phyloP scores from a whole-genome alignment of 1,140 invertebrate species.

The honey bee (Apis mellifera) region DNA sequence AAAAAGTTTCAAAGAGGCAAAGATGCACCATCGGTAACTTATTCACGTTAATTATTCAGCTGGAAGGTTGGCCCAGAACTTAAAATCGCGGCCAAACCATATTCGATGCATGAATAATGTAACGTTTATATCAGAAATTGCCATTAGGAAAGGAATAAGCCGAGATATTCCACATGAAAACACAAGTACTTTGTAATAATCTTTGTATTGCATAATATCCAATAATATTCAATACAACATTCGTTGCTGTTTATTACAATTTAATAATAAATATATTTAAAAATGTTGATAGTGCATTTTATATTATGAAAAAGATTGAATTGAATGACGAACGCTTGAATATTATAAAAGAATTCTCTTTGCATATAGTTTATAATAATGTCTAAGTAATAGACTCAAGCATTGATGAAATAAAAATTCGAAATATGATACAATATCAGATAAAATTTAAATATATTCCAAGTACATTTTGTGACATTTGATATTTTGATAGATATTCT shows the following conservation, averaged over 20 bases:
- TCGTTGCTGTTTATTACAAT: background rate
- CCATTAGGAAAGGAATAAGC: constrained; percentile 41
- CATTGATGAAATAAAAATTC: too few relatives aligned
- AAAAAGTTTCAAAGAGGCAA: background rate
- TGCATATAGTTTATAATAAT: too few relatives aligned
- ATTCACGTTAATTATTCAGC: constrained; percentile 24
- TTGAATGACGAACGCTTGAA: too few relatives aligned
- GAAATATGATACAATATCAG: too few relatives aligned
- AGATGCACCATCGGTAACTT: background rate
- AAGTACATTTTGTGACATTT: too few relatives aligned
- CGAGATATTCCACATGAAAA: constrained; percentile 45
- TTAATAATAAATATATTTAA: too few relatives aligned
- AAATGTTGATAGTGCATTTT: too few relatives aligned
- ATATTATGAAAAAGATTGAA: too few relatives aligned
- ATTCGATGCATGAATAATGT: constrained; percentile 61
- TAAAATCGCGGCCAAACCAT: constrained; percentile 5
- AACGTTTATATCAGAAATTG: constrained; percentile 64
- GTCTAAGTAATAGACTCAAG: too few relatives aligned
- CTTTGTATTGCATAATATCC: background rate
- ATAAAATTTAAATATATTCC: too few relatives aligned
- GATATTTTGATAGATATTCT: too few relatives aligned
- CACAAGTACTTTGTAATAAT: background rate
- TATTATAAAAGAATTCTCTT: too few relatives aligned
- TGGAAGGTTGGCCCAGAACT: background rate
- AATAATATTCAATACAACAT: background rate